Percentiles rank a stretch among this genome's conserved stretches.
phyloP scores from a whole-genome alignment of 2,888 invertebrate species.

The Cheilosia vulpina region DNA sequence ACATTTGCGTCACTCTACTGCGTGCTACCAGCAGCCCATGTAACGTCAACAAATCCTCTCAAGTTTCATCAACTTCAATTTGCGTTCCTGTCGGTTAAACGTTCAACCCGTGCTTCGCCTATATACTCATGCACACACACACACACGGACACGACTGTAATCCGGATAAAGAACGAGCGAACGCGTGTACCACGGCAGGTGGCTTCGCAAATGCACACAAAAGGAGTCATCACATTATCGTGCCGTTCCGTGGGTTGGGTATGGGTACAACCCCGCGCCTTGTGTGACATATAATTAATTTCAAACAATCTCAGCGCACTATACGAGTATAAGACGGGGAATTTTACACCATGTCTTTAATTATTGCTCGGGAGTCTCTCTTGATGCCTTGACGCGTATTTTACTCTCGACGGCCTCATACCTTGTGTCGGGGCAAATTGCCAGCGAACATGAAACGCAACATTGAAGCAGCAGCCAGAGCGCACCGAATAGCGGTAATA shows the following conservation, averaged over 20 bases:
- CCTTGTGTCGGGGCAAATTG: slow-evolving; percentile 40
- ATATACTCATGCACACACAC: not conserved
- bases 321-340: slow-evolving; percentile 41
- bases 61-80: slow-evolving; percentile 63
- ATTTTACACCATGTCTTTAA: slow-evolving; percentile 57
- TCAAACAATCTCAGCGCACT: slow-evolving; percentile 72
- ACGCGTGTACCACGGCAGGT: not conserved
- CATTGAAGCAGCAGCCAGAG: slow-evolving; percentile 31
- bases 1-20: slow-evolving; percentile 44
- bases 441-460: slow-evolving; percentile 34
- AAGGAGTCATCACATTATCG: slow-evolving; percentile 14
- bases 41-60: slow-evolving; percentile 55
- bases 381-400: slow-evolving; percentile 41
- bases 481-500: slow-evolving; percentile 38
- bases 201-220: slow-evolving; percentile 39
- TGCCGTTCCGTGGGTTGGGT: not conserved
- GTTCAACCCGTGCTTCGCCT: slow-evolving; percentile 29
- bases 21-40: slow-evolving; percentile 20
- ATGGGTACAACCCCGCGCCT: slow-evolving; percentile 8
- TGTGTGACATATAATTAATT: slow-evolving; percentile 73
- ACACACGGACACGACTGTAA: not conserved
- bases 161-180: not conserved
- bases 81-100: slow-evolving; percentile 54
- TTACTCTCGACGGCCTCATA: slow-evolving; percentile 1
- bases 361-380: slow-evolving; percentile 52